Evolutionary conservation across 2,888 invertebrate genomes (phyloP), one percentile per base, ranked within the genome.

Genomic region (Drosophila acutilabella): DNA sequence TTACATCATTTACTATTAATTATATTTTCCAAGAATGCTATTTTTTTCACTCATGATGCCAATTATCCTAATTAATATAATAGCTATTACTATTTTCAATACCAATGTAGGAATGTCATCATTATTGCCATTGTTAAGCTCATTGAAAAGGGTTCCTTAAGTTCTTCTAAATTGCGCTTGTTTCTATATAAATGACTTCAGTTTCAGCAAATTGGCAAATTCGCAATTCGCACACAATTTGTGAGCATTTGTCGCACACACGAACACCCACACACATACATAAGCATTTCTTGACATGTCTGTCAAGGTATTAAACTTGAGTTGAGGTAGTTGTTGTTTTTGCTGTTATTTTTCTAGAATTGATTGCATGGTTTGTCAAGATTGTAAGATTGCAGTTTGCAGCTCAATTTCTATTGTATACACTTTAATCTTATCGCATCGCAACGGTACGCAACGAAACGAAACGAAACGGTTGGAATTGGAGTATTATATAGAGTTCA

Each of bases 401-500:
- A 50, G 58, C 48, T 47, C 45, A 38, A 45, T 50, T 23, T 36
- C 47, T 48, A 48, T 50, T 48, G 59, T 38, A 33, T 23, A 30
- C 5, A 44, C 45, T 53, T 38, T 4, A 33, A 48, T 58, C 36
- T 48, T 26, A 26, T 41, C 52, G 18, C 30, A 33, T 33, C 48
- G 48, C 26, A 41, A 13, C 11, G 52, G 11, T 30, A 16, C 40
- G 56, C 14, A 42, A 48, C 38, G 70, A 2, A 26, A 26, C 26
- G 8, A 30, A 30, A 30, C 30, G 30, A 18, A 42, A 48, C 42
- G 70, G 14, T 16, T 5, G 30, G 26, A 56, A 20, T 14, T 44
- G 20, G 33, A 44, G 44, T 36, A 57, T 53, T 54, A 36, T 54
- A 36, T 45, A 36, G 72, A 72, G 56, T 62, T 61, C 54, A 64